A percentile compares a stretch with the other conserved stretches of the same genome.
Conservation (phyloP, 2,113 vertebrate species). For the Bungarus multicinctus region DNA sequence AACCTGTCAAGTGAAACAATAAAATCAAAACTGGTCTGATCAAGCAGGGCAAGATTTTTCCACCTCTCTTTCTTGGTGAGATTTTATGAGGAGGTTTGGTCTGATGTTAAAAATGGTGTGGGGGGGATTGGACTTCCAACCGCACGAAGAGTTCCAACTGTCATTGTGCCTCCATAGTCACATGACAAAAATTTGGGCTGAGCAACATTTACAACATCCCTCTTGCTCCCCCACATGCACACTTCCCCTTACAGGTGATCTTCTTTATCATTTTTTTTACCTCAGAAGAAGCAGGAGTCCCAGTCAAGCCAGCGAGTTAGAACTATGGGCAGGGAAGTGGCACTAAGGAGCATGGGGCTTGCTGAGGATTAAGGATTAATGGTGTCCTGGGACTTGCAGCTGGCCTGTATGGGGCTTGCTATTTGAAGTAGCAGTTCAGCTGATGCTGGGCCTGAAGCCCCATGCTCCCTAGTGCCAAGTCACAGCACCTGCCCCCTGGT, state of each 20-base stretch:
- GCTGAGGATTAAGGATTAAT: not conserved
- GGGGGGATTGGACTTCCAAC: not conserved
- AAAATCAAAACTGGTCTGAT: slow-evolving; percentile 58
- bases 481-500: not conserved
- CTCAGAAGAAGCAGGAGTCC: not conserved
- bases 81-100: not conserved
- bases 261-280: not conserved
- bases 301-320: not conserved
- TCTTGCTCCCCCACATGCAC: not conserved
- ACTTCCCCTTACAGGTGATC: not conserved
- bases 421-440: not conserved
- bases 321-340: not conserved
- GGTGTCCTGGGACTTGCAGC: not conserved
- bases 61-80: slow-evolving; percentile 26
- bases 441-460: not conserved
- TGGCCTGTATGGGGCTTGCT: not conserved
- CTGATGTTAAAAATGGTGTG: slow-evolving; percentile 25
- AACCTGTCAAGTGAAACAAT: slow-evolving; percentile 50
- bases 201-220: not conserved
- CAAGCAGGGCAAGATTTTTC: slow-evolving; percentile 54
- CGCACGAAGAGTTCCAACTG: not conserved
- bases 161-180: not conserved
- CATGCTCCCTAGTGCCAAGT: not conserved
- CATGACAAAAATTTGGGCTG: not conserved
- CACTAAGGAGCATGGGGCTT: not conserved